A percentile compares a stretch with the other conserved stretches of the same genome.
Evolutionary conservation across 92 coral and sea anemone species (phyloP).

Genomic region (Virgularia gustaviana): DNA sequence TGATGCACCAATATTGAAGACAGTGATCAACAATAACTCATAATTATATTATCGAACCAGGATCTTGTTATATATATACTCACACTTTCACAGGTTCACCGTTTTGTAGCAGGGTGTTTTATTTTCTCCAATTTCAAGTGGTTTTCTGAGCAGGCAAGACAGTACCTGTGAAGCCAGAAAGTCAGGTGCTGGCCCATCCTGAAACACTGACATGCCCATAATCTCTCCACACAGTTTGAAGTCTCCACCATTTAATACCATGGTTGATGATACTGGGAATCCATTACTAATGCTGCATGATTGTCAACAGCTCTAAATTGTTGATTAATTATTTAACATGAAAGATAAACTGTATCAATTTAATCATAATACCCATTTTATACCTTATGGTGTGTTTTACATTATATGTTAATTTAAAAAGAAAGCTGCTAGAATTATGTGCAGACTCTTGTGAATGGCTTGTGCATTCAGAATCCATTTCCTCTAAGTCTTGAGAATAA

Average conservation of each 20-base stretch:
- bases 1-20: no score
- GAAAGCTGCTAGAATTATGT: conserved; percentile 6
- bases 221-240: conserved; percentile 60
- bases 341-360: no score
- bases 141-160: conserved; percentile 52
- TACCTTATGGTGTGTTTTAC: no score
- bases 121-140: conserved; percentile 50
- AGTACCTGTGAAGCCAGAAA: conserved; percentile 49
- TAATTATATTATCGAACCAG: no score
- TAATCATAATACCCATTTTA: no score
- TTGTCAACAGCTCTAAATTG: conserved; percentile 59
- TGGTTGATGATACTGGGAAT: conserved; percentile 53
- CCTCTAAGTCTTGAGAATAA: conserved; percentile 20
- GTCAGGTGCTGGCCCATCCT: conserved; percentile 71
- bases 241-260: conserved; percentile 50
- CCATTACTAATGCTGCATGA: conserved; percentile 43
- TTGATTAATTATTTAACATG: no score
- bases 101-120: conserved; percentile 46
- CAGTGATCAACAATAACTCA: no score
- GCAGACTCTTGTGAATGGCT: background rate
- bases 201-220: conserved; percentile 66
- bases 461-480: conserved; percentile 23
- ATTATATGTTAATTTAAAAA: background rate
- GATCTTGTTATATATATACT: no score
- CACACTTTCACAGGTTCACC: conserved; percentile 64